Base-by-base conservation (phyloP, 2,113 vertebrate genomes). In the Pimephales promelas region DNA sequence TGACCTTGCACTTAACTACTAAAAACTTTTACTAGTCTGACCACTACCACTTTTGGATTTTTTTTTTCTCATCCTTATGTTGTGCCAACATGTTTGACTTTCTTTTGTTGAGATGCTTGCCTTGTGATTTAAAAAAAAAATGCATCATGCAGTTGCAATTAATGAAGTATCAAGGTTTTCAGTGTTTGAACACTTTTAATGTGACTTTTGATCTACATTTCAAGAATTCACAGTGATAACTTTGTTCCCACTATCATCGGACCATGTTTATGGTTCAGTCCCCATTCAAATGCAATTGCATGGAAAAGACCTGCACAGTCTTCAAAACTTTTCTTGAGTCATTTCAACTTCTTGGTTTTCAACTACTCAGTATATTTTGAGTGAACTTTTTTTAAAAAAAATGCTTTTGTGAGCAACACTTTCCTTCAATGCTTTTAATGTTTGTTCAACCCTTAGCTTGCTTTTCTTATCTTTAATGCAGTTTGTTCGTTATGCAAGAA, bases 401-500 rank as follows among this genome's bases (percentile, higher is more conserved):
- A 43, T 16, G 4, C 43, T 47, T 7, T 16, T 24, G 22, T 45
- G 40, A 24, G 20, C n/a, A 13, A 14, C n/a, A 45, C 22, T 78
- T 59, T 9, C 34, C 49, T 5, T 43, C 22, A 24, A 2, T 24
- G 22, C 16, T 45, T 16, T 45, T 13, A 16, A 13, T 24, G 31
- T 61, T 20, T 26, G 13, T 72, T 28, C 49, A 79, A 43, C 9
- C 0, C 31, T 40, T 20, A 8, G 61, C 54, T 52, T 59, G 72
- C 20, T 57, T 13, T 70, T 20, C 6, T 31, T 9, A 13, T 4
- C 18, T 56, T 45, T 43, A 28, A 45, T 82, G 13, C n/a, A 71
- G 62, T 66, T 66, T 34, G 62, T 34, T 66, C 16, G 10, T 64
- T 34, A 66, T 66, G 62, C 62, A 71, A 49, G 43, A 73, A 73